Evolutionary conservation across 64 coral and sea anemone genomes (phyloP).

Genomic region (Cladopsammia gracilis): DNA sequence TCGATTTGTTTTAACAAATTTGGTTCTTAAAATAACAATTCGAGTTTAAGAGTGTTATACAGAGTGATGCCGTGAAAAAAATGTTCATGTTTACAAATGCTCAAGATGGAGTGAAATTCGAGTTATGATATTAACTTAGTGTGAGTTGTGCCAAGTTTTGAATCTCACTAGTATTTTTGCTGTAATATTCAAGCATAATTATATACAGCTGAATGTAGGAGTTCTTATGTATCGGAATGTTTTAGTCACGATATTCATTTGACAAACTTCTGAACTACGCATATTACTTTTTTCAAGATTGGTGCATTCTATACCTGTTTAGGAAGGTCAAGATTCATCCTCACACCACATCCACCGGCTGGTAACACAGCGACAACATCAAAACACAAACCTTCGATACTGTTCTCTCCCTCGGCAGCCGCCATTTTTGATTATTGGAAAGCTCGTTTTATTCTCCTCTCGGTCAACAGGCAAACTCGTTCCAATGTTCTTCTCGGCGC

Average conservation of each 20-base stretch:
- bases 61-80: no score
- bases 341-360: slow-evolving; percentile 85
- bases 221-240: neutral
- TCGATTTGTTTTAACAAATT: no score
- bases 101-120: no score
- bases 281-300: neutral
- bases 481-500: neutral
- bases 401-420: slow-evolving; percentile 1
- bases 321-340: slow-evolving; percentile 82
- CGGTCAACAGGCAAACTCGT: neutral
- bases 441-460: neutral
- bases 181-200: no score
- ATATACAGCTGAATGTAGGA: no score
- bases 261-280: neutral
- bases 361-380: slow-evolving; percentile 88
- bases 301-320: slow-evolving; percentile 81
- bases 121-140: no score
- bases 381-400: slow-evolving; percentile 34
- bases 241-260: neutral
- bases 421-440: slow-evolving; percentile 39
- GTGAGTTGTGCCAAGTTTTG: no score
- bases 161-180: no score
- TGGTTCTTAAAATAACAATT: no score
- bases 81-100: no score
- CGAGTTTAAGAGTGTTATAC: no score